Evolutionary conservation across 2,888 invertebrate genomes (phyloP).

Genomic region (Candidula unifasciata): DNA sequence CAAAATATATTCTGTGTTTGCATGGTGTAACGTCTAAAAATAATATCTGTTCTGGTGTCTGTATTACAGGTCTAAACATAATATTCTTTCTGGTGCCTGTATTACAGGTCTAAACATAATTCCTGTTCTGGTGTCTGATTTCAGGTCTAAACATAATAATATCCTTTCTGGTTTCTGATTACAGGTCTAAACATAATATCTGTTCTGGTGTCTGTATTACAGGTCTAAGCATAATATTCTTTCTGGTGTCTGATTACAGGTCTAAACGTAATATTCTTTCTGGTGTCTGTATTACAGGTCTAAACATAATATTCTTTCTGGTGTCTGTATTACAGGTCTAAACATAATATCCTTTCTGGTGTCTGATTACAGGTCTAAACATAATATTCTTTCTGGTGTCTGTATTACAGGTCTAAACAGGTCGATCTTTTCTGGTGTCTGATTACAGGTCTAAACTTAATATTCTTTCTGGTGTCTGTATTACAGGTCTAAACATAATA

Average conservation of each 20-base stretch:
- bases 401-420: neutral
- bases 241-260: too few species aligned
- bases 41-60: neutral
- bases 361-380: neutral
- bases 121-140: too few species aligned
- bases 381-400: too few species aligned
- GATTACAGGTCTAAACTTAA: neutral
- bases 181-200: too few species aligned
- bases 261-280: neutral
- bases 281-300: neutral
- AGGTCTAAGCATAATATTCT: too few species aligned
- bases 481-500: neutral
- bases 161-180: too few species aligned
- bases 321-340: neutral
- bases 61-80: neutral
- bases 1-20: too few species aligned
- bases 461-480: too few species aligned
- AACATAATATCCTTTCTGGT: neutral
- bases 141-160: too few species aligned
- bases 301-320: neutral
- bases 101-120: constrained; percentile 87
- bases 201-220: too few species aligned
- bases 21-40: too few species aligned
- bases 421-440: too few species aligned
- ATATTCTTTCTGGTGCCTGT: neutral